phyloP scores from a whole-genome alignment of 2,797 vertebrate species.

The Coranthus polyacanthus region DNA sequence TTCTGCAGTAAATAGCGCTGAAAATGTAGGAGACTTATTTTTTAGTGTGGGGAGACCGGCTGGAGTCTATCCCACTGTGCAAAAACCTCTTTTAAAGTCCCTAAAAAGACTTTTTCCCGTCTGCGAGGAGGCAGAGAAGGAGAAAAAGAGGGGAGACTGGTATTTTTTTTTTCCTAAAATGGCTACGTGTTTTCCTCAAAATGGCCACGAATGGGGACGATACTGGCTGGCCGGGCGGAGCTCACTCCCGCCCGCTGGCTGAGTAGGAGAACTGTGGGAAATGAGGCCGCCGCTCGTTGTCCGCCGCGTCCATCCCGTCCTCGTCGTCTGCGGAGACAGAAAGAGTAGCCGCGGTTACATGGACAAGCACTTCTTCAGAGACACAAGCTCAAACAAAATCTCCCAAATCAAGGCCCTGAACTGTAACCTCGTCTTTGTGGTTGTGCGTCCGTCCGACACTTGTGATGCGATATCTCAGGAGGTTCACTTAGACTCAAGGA shows the following conservation, averaged over 20 bases:
- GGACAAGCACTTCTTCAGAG: too few relatives aligned
- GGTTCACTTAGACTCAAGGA: too few relatives aligned
- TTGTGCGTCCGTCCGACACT: too few relatives aligned
- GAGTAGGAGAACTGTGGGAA: conserved; percentile 88
- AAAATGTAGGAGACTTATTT: conserved; percentile 82
- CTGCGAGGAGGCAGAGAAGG: conserved; percentile 74
- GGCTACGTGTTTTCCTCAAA: conserved; percentile 86
- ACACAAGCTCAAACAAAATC: too few relatives aligned
- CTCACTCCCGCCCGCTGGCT: conserved; percentile 84
- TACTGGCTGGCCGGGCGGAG: conserved; percentile 33
- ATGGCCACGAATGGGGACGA: conserved; percentile 77
- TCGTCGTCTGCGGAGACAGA: conserved; percentile 77
- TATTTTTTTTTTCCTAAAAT: conserved; percentile 81
- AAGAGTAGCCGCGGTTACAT: neutral
- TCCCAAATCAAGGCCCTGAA: too few relatives aligned
- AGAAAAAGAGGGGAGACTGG: conserved; percentile 82
- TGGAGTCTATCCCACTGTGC: conserved; percentile 85
- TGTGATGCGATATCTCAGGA: too few relatives aligned
- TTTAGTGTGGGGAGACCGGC: conserved; percentile 80
- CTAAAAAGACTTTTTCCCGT: conserved; percentile 78
- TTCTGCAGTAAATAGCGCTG: conserved; percentile 84
- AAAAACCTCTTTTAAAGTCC: conserved; percentile 86
- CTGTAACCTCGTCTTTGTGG: too few relatives aligned
- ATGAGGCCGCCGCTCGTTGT: conserved; percentile 87
- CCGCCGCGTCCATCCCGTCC: conserved; percentile 86